Evolutionary conservation across 2,797 vertebrate genomes (phyloP).

Genomic region (Sebastes itinus): DNA sequence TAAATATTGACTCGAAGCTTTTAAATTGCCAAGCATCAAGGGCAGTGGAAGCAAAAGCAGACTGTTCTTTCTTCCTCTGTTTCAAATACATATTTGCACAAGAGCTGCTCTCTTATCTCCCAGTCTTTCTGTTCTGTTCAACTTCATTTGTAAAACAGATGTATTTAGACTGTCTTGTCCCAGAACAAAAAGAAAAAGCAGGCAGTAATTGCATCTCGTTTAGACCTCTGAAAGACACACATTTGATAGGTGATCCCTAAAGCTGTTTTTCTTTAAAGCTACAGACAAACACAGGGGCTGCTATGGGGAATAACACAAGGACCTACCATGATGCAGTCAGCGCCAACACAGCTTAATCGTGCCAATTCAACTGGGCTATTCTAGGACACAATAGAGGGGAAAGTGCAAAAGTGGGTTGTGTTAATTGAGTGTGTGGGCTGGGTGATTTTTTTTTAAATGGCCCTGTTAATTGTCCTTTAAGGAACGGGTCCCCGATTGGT

Average conservation of each 20-base stretch:
- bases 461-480: conserved; percentile 85
- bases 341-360: conserved; percentile 60
- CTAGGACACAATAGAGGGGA: conserved; percentile 70
- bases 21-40: conserved; percentile 44
- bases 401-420: conserved; percentile 79
- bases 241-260: conserved; percentile 66
- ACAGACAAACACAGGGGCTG: conserved; percentile 37
- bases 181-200: conserved; percentile 38
- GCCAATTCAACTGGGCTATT: conserved; percentile 71
- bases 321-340: conserved; percentile 55
- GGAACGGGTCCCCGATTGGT: conserved; percentile 72
- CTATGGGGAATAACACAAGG: conserved; percentile 47
- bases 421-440: conserved; percentile 84
- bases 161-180: conserved; percentile 41
- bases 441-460: conserved; percentile 75
- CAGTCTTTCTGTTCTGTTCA: conserved; percentile 37
- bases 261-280: conserved; percentile 53
- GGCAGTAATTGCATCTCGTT: conserved; percentile 70
- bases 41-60: conserved; percentile 45
- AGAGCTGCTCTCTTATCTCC: conserved; percentile 45
- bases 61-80: conserved; percentile 17
- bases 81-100: conserved; percentile 47
- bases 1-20: conserved; percentile 63
- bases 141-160: conserved; percentile 57
- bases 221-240: conserved; percentile 53